These are phyloP conservation scores for Stictocephala bisonia DNA, from an alignment of 2,888 invertebrate species.

Conservation along the genomic window DNA sequence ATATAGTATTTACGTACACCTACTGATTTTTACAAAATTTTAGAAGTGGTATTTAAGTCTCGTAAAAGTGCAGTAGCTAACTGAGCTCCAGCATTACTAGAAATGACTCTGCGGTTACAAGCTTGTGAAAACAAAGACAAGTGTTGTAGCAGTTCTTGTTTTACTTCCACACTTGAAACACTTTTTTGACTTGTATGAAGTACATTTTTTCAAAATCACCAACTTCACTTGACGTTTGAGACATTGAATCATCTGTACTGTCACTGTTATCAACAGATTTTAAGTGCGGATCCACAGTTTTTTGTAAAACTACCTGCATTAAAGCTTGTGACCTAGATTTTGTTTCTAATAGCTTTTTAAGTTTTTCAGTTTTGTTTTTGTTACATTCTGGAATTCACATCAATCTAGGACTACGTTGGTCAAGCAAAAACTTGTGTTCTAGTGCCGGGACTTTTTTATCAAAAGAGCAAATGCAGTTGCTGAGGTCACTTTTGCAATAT, in stretches of 20 bases:
- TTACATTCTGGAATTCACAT: not conserved
- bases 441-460: not conserved
- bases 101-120: slow-evolving; percentile 2
- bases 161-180: slow-evolving; percentile 3
- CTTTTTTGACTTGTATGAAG: slow-evolving; percentile 2
- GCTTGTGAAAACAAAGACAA: slow-evolving; percentile 7
- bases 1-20: slow-evolving; percentile 15
- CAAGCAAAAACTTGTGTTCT: slow-evolving; percentile 3
- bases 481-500: slow-evolving; percentile 5
- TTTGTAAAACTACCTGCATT: not conserved
- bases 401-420: slow-evolving; percentile 4
- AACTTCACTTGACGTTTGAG: not conserved
- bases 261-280: not conserved
- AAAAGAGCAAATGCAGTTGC: not conserved
- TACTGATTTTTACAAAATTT: not conserved
- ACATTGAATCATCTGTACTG: not conserved
- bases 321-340: slow-evolving; percentile 9
- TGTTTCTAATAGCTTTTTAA: not conserved
- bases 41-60: not conserved
- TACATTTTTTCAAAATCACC: not conserved
- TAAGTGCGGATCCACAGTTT: not conserved
- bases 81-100: slow-evolving; percentile 6
- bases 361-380: not conserved
- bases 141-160: slow-evolving; percentile 7
- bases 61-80: slow-evolving; percentile 7